Evolutionary conservation across 2,113 vertebrate species (phyloP).

Genomic region (Ophthalmolycus amberensis): DNA sequence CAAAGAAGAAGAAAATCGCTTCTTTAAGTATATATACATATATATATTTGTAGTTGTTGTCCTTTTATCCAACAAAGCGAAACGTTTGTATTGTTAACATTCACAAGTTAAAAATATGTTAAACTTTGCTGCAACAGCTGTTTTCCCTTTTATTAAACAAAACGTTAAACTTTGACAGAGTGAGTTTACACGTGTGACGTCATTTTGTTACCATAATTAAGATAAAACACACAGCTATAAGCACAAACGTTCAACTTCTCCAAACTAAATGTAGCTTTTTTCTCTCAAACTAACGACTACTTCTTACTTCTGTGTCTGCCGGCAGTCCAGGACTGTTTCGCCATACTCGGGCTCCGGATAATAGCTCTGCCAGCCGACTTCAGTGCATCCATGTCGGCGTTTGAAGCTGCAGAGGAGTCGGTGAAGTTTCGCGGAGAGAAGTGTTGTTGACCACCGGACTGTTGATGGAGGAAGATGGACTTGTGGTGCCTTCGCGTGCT

Average conservation of each 20-base stretch:
- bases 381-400: constrained; percentile 85
- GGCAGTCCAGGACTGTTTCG: constrained; percentile 86
- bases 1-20: too few species aligned
- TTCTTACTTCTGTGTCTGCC: constrained; percentile 89
- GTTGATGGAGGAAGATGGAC: constrained; percentile 58
- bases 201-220: not conserved
- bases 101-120: not conserved
- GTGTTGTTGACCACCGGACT: constrained; percentile 45
- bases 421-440: constrained; percentile 29
- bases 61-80: not conserved
- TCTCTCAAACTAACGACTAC: not conserved
- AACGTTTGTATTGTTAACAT: too few species aligned
- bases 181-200: not conserved
- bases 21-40: not conserved
- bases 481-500: constrained; percentile 57
- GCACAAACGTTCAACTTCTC: too few species aligned
- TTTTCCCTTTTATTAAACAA: not conserved
- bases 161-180: constrained; percentile 7
- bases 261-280: not conserved
- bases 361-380: constrained; percentile 89
- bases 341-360: constrained; percentile 88
- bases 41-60: not conserved
- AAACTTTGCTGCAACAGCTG: not conserved
- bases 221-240: too few species aligned
- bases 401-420: not conserved